phyloP scores from a whole-genome alignment of 2,797 vertebrate genomes.

The Nyctalus aviator region DNA sequence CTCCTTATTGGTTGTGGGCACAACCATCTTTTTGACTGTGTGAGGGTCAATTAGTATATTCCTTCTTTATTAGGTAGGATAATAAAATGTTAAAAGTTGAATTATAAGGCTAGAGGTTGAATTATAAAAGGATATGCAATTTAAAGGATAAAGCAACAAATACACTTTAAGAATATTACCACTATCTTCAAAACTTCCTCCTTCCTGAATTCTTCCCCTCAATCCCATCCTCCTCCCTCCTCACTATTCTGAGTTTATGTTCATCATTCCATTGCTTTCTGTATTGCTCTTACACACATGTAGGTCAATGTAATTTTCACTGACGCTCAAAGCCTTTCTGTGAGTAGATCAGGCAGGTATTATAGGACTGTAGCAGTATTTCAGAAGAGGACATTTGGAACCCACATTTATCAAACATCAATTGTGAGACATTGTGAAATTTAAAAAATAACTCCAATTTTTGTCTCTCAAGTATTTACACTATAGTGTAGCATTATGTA shows the following conservation, averaged over 20 bases:
- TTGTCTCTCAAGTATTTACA: neutral
- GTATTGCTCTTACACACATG: neutral
- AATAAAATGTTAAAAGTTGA: conserved; percentile 1
- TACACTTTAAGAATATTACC: neutral
- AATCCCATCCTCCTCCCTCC: neutral
- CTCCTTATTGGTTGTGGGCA: too few relatives aligned
- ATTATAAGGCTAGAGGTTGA: conserved; percentile 9
- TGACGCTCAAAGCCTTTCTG: neutral
- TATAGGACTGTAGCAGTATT: neutral
- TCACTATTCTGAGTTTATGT: neutral
- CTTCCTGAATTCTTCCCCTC: neutral
- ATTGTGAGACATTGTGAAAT: neutral
- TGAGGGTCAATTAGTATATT: too few relatives aligned
- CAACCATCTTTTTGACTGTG: too few relatives aligned
- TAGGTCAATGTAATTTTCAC: neutral
- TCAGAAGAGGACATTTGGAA: neutral
- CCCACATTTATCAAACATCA: neutral
- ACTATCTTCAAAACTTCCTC: neutral
- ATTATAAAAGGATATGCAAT: conserved; percentile 10
- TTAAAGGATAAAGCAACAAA: conserved; percentile 23
- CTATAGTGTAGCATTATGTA: neutral
- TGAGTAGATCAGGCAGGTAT: neutral
- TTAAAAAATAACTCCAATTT: conserved; percentile 2
- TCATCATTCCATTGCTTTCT: neutral
- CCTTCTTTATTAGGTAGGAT: too few relatives aligned